Evolutionary conservation across 2,113 vertebrate genomes (phyloP), one percentile per base, ranked within the genome.

Genomic region (Stigmatopora argus): DNA sequence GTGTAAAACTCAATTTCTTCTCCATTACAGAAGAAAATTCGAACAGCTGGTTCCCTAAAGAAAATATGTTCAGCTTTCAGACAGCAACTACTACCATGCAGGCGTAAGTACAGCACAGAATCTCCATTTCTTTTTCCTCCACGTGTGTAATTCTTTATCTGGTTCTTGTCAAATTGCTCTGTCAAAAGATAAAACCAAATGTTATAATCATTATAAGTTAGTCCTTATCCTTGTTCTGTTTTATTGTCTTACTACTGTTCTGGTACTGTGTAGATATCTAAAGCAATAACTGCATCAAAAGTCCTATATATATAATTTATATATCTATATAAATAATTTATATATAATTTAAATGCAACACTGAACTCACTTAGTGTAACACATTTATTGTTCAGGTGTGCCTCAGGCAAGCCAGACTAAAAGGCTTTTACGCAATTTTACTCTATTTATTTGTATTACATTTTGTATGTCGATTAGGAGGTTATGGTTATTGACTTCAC

Each of bases 11-110:
- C 58, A 65, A 23, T 79, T 67, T 67, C 44, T 52, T 75, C 75
- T 38, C 76, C 76, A 62, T 86, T 90, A 66, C 84, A 98, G 96
- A 96, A 48, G 94, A 97, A 10, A 84, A 90, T 52, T 83, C 91
- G 57, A 92, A 94, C 76, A 96, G 94, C 81, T 98, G 96, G 96
- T 95, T 99, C 81, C 96, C 96, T 65, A 98, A 96, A 83, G 96
- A 99, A 86, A 98, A 94, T 80, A 94, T 97, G 87, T 97, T 98
- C 90, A 98, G 92, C 86, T 98, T 99, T 85, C 95, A 97, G 80
- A 95, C 95, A 6, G 94, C 96, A 62, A 96, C 93, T 73, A 98
- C 96, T 88, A 97, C 96, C 91, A 96, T 99, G 95, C 96, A 98
- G 93, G 96, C 96, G 96, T 98, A 90, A 98, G 96, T 96, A 89